Conservation (phyloP, 37 sponge, comb jelly and placozoan species). For the Amphimedon queenslandica region DNA sequence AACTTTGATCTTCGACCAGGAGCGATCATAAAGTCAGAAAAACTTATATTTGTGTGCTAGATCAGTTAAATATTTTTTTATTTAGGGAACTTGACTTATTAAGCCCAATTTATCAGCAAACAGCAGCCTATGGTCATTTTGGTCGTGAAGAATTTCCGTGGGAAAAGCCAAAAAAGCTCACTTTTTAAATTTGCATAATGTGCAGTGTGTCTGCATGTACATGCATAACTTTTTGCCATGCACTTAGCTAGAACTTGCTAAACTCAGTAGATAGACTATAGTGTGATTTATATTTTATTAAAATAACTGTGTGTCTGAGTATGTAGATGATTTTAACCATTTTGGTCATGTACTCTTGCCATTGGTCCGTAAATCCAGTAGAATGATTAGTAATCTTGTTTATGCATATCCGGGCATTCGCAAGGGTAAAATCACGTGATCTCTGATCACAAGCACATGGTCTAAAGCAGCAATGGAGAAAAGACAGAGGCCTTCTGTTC, state of each 20-base stretch:
- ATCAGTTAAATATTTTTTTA: background rate
- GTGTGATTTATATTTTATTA: no score
- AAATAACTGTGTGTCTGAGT: no score
- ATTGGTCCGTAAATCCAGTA: no score
- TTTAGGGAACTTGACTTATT: conserved; percentile 64
- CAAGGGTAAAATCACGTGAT: conserved; percentile 37
- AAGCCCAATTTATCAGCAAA: conserved; percentile 67
- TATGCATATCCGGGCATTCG: no score
- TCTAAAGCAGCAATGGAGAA: conserved; percentile 2
- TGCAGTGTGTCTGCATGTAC: no score
- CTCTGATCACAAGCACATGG: conserved; percentile 38
- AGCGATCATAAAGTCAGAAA: conserved; percentile 61
- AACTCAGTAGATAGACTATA: no score
- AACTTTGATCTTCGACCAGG: conserved; percentile 95
- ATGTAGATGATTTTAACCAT: no score
- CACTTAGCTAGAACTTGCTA: no score
- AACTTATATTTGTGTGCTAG: background rate
- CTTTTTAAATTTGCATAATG: no score
- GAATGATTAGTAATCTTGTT: no score
- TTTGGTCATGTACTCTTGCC: no score
- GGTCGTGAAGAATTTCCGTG: conserved; percentile 78
- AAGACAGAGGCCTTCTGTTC: conserved; percentile 67
- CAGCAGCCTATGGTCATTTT: conserved; percentile 90
- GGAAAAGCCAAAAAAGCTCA: conserved; percentile 64
- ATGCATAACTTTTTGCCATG: no score